A percentile compares a stretch with the other conserved stretches of the same genome.
phyloP scores from a whole-genome alignment of 2,888 invertebrate species.

The Homarus gammarus region DNA sequence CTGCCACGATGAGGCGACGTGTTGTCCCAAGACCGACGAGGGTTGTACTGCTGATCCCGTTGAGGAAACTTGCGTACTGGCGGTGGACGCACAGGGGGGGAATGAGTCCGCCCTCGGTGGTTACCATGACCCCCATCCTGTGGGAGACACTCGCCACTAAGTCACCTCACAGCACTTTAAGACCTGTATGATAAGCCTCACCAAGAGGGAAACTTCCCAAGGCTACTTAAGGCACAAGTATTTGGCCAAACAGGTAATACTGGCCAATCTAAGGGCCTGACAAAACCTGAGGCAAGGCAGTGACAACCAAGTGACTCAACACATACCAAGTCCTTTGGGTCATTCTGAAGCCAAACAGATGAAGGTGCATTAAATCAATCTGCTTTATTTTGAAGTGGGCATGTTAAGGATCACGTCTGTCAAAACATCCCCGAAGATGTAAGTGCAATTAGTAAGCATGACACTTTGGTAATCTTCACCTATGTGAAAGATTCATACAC shows the following conservation, averaged over 20 bases:
- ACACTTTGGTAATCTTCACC: not conserved
- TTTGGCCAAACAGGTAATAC: not conserved
- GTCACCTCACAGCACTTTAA: slow-evolving; percentile 2
- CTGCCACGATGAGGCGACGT: slow-evolving; percentile 26
- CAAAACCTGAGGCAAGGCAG: not conserved
- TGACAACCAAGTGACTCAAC: not conserved
- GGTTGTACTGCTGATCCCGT: slow-evolving; percentile 19
- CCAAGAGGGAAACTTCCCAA: not conserved
- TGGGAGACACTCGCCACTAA: slow-evolving; percentile 64
- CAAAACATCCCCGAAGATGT: not conserved
- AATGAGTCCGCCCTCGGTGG: slow-evolving; percentile 24
- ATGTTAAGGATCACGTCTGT: not conserved
- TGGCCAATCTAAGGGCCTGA: not conserved
- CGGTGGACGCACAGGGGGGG: slow-evolving; percentile 12
- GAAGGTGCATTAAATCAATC: not conserved
- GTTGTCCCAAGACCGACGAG: slow-evolving; percentile 25
- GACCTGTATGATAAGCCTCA: not conserved
- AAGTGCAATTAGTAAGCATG: not conserved
- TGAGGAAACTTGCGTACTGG: slow-evolving; percentile 43
- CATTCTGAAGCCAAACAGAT: not conserved
- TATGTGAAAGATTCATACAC: not conserved
- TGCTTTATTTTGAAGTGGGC: not conserved
- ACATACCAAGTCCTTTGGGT: not conserved
- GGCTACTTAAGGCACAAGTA: not conserved
- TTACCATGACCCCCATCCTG: slow-evolving; percentile 58